Base-by-base conservation (phyloP, 2,113 vertebrate species). In the Aviceda subcristata region DNA sequence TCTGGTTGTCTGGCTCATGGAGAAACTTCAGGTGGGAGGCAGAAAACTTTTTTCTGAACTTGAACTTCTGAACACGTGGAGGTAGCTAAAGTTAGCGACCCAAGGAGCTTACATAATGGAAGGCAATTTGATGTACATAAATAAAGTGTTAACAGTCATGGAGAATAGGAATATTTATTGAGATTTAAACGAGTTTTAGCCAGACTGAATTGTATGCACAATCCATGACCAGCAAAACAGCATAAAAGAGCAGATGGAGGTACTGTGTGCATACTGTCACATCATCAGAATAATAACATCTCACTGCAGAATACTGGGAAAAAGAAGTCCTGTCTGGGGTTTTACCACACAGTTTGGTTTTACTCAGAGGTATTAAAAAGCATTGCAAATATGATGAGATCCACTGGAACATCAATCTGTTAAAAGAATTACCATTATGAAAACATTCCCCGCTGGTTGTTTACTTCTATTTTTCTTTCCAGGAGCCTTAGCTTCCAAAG, bases 1-100 rank as follows among this genome's bases (percentile, higher is more conserved):
- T 29, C 11, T 77, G 10, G 0, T 56, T 63, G 3, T 46, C 15
- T 85, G 64, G n/a, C 55, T 9, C 10, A 11, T 0, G 1, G 11
- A 39, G 36, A 89, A 81, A n/a, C 11, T 63, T 20, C 41, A 63
- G 8, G 29, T 21, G n/a, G 22, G 27, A 84, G n/a, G 15, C n/a
- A 81, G 38, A 94, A 85, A 63, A 50, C 11, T 51, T 41, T 6
- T 36, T 7, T 64, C 18, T 48, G 36, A 48, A 32, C 10, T 4
- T 64, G 71, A 88, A 68, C 36, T 69, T 69, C 57, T 82, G 36
- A 60, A 88, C 6, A 38, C 3, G 7, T 5, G 22, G 57, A 34
- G 24, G 20, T 22, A 26, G 14, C 4, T 63, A 3, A 79, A 63
- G n/a, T 11, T 43, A 30, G 12, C 4, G 17, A 86, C 10, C 12